A percentile compares a stretch with the other conserved stretches of the same genome.
Conservation (phyloP, 1,140 invertebrate species). For the Cotesia glomerata region DNA sequence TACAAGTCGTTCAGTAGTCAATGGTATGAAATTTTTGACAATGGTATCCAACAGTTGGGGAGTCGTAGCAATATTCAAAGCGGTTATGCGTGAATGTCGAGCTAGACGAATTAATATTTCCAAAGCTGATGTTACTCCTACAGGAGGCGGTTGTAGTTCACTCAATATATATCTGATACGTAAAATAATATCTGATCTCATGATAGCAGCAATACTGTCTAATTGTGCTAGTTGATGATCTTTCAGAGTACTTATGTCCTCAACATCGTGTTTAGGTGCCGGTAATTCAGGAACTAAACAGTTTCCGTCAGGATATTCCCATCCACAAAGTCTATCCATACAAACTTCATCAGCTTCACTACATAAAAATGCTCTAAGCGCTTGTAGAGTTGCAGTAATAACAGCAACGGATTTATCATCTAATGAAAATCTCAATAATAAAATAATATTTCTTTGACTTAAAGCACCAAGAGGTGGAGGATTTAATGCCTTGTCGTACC, state of each 20-base stretch:
- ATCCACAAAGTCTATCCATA: slow-evolving; percentile 74
- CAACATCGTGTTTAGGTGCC: slow-evolving; percentile 68
- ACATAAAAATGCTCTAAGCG: slow-evolving; percentile 75
- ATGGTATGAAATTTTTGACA: slow-evolving; percentile 68
- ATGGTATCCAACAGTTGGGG: slow-evolving; percentile 67
- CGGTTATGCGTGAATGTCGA: slow-evolving; percentile 70
- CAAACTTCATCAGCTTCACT: slow-evolving; percentile 79
- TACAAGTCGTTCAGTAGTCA: slow-evolving; percentile 40
- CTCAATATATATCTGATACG: slow-evolving; percentile 76
- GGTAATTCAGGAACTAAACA: slow-evolving; percentile 60
- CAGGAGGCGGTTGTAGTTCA: slow-evolving; percentile 68
- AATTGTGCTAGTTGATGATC: slow-evolving; percentile 83
- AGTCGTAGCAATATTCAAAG: slow-evolving; percentile 65
- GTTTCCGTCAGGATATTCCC: slow-evolving; percentile 61
- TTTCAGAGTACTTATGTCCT: slow-evolving; percentile 74
- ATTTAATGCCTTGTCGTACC: slow-evolving; percentile 72
- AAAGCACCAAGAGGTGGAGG: slow-evolving; percentile 64
- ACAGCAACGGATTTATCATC: slow-evolving; percentile 81
- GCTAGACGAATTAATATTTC: slow-evolving; percentile 75
- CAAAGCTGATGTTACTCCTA: slow-evolving; percentile 71
- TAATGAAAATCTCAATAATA: slow-evolving; percentile 81
- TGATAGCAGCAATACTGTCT: slow-evolving; percentile 74
- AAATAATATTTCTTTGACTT: slow-evolving; percentile 72
- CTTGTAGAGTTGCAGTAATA: slow-evolving; percentile 75
- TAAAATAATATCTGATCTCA: slow-evolving; percentile 79